Evolutionary conservation across 2,113 vertebrate genomes (phyloP).

Genomic region (Dicerorhinus sumatrensis): DNA sequence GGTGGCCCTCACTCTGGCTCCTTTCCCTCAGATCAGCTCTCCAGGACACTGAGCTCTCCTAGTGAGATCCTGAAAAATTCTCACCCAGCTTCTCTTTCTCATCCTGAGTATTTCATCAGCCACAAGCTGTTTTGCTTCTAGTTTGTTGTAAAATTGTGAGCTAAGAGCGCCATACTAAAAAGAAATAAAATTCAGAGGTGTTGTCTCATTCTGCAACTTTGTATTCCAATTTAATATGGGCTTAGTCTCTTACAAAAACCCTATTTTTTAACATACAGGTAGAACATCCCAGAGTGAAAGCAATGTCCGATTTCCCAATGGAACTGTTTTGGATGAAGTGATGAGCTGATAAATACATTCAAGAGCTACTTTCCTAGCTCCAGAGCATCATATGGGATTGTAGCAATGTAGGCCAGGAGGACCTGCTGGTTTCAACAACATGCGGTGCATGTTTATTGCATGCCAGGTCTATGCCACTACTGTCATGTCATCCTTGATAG

Average conservation of each 20-base stretch:
- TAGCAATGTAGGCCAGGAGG: not conserved
- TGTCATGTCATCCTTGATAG: not conserved
- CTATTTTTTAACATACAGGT: not conserved
- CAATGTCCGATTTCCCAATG: not conserved
- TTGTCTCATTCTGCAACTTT: not conserved
- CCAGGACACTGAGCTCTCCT: not conserved
- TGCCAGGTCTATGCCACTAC: not conserved
- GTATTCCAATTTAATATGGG: not conserved
- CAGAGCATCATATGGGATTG: not conserved
- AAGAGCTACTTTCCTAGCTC: no score
- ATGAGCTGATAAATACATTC: not conserved
- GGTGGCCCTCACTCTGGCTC: no score
- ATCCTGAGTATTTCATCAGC: not conserved
- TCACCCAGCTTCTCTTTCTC: not conserved
- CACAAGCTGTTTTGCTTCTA: not conserved
- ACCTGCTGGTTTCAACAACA: not conserved
- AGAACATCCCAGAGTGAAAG: not conserved
- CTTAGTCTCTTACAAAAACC: not conserved
- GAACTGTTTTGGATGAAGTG: not conserved
- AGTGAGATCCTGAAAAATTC: not conserved
- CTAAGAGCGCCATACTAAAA: not conserved
- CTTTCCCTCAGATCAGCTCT: not conserved
- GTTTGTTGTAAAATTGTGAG: not conserved
- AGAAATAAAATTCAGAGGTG: not conserved
- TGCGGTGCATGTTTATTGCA: accelerated